phyloP scores from a whole-genome alignment of 2,797 vertebrate species.

The Smutsia temminckii region DNA sequence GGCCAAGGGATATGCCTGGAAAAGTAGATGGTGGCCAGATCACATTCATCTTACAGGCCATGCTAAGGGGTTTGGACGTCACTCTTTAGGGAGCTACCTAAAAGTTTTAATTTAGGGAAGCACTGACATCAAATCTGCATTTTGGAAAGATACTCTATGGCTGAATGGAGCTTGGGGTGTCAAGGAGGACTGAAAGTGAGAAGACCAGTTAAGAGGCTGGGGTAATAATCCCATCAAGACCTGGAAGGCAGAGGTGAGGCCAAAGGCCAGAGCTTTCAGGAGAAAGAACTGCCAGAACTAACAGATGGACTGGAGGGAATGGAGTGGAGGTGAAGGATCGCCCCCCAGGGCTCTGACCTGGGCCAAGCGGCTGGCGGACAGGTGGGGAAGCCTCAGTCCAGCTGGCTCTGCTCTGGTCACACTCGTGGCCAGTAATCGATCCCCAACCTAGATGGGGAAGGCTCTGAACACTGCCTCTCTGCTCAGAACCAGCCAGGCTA shows the following conservation, averaged over 20 bases:
- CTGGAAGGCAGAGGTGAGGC: not conserved
- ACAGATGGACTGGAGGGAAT: not conserved
- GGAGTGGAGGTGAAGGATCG: not conserved
- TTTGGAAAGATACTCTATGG: not conserved
- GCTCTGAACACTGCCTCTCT: not conserved
- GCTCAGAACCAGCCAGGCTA: not conserved
- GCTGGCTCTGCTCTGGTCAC: not conserved
- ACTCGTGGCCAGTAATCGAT: not conserved
- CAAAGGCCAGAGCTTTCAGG: not conserved
- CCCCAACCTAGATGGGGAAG: not conserved
- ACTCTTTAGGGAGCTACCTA: not conserved
- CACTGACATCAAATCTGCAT: not conserved
- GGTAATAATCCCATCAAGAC: not conserved
- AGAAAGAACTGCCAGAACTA: not conserved
- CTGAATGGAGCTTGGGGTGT: not conserved
- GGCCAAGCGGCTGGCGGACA: not conserved
- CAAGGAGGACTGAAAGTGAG: not conserved
- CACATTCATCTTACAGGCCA: not conserved
- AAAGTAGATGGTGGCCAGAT: too few species aligned
- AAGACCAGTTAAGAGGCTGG: not conserved
- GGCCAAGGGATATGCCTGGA: fast-evolving
- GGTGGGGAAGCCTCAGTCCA: not conserved
- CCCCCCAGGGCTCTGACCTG: not conserved
- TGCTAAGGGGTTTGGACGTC: not conserved
- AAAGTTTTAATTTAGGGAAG: not conserved